Evolutionary conservation across 2,113 vertebrate species (phyloP).

Genomic region (Ctenomys sociabilis): DNA sequence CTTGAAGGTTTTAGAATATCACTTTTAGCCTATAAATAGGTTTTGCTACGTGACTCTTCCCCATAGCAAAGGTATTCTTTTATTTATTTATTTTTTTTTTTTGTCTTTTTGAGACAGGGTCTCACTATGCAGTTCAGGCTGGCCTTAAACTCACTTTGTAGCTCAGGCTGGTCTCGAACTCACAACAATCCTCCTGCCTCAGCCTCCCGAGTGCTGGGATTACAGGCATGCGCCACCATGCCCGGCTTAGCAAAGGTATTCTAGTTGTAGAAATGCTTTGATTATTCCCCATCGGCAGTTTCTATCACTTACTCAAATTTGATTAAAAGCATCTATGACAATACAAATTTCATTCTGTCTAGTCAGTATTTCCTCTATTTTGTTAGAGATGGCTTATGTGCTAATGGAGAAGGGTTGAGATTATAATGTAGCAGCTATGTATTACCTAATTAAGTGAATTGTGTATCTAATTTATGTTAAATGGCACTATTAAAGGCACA

Average conservation of each 20-base stretch:
- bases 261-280: conserved; percentile 27
- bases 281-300: neutral
- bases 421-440: neutral
- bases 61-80: neutral
- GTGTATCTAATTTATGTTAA: conserved; percentile 46
- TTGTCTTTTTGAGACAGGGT: too few relatives aligned
- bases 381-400: conserved; percentile 8
- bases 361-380: conserved; percentile 16
- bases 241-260: conserved; percentile 11
- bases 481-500: neutral
- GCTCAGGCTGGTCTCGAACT: too few relatives aligned
- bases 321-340: conserved; percentile 1
- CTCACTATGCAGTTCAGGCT: too few relatives aligned
- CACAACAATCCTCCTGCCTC: too few relatives aligned
- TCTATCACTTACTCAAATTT: conserved; percentile 53
- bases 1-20: conserved; percentile 67
- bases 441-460: conserved; percentile 45
- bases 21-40: conserved; percentile 14
- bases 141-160: too few relatives aligned
- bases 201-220: too few relatives aligned
- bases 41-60: neutral
- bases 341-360: conserved; percentile 1
- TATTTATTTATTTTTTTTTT: too few relatives aligned
- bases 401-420: neutral
- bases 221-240: too few relatives aligned